Conservation (phyloP, 2,113 vertebrate genomes). For the Colaptes auratus region DNA sequence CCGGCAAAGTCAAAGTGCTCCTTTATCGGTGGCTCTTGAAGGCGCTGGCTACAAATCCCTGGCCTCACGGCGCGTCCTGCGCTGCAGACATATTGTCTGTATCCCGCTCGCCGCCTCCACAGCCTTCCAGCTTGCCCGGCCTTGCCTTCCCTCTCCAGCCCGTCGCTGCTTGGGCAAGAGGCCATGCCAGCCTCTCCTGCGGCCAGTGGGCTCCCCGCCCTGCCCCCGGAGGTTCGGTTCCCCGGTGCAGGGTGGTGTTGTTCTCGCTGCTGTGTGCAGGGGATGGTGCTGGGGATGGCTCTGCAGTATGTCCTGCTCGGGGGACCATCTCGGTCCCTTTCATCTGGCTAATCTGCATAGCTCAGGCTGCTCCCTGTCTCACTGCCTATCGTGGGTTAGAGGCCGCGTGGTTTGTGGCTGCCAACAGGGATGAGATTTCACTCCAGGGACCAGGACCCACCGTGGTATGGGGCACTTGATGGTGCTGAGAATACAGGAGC, state of each 20-base stretch:
- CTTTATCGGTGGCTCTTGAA: not conserved
- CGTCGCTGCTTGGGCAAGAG: not conserved
- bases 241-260: not conserved
- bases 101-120: not conserved
- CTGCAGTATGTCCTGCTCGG: not conserved
- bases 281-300: not conserved
- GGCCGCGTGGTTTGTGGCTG: rapidly evolving
- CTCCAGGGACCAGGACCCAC: not conserved
- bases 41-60: not conserved
- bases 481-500: not conserved
- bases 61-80: not conserved
- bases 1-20: not conserved
- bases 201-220: rapidly evolving
- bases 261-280: rapidly evolving
- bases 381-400: rapidly evolving
- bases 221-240: not conserved
- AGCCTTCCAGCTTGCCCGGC: not conserved
- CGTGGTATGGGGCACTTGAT: not conserved
- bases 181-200: not conserved
- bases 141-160: not conserved
- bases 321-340: not conserved
- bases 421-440: rapidly evolving
- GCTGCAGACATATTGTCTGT: slow-evolving; percentile 30
- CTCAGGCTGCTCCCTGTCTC: not conserved
- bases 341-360: rapidly evolving